Evolutionary conservation across 2,888 invertebrate species (phyloP), one percentile per base, ranked within the genome.

Genomic region (Andricus curvator): DNA sequence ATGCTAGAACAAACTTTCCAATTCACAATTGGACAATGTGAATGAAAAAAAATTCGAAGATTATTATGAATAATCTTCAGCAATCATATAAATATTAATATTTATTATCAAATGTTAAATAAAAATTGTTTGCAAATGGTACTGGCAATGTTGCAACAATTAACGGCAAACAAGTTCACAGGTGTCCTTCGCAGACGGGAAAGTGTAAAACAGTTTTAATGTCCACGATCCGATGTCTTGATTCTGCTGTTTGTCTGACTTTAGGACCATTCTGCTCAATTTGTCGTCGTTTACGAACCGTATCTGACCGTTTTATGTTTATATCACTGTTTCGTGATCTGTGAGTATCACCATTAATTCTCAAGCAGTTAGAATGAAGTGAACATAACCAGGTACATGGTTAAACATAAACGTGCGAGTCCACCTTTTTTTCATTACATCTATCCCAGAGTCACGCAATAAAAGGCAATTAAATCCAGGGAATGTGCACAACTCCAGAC

Each of bases 291-390:
- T 68, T 68, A 68, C 44, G 68, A 68, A 25, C 68, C 25, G 29
- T 4, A 70, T 70, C 70, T 70, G 70, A 70, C 20, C 48, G 29
- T 25, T 68, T 51, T 70, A 70, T 70, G 51, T 70, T 29, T 29
- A 70, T 51, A 70, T 56, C 70, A 70, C 51, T 29, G 29, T 70
- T 70, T 70, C 51, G 70, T 70, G 70, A 70, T 29, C 70, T 48
- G 70, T 20, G 33, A 51, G 33, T 70, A 70, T 70, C 51, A 33
- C 51, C 70, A 70, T 70, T 70, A 70, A 33, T 70, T 9, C 17
- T 20, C 48, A 29, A 51, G 25, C 44, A 70, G 48, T 70, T 70
- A 70, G 25, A 70, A 22, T 62, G 17, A 56, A 56, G n/a, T 56
- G 56, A 17, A n/a, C 56, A 56, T 56, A 56, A 56, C 56, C 56